Percentiles rank a stretch among this genome's conserved stretches.
These are phyloP conservation scores for Erithacus rubecula DNA, from an alignment of 2,797 vertebrate genomes.

Conservation along the genomic window DNA sequence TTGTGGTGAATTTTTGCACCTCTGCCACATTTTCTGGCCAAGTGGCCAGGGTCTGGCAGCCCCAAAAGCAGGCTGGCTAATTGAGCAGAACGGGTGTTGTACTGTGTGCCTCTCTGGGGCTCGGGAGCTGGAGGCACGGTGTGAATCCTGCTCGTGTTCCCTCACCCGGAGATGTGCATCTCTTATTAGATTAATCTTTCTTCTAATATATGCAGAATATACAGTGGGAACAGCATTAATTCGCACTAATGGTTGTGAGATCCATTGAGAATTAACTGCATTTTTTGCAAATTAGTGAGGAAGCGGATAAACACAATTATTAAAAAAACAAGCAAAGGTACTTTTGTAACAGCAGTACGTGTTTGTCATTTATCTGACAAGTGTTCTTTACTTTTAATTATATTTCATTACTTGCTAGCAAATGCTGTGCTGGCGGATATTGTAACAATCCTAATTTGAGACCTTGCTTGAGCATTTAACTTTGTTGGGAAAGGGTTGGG, in stretches of 20 bases:
- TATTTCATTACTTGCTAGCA: neutral
- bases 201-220: slow-evolving; percentile 64
- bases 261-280: slow-evolving; percentile 60
- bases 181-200: slow-evolving; percentile 64
- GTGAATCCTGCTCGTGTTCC: slow-evolving; percentile 27
- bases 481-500: neutral
- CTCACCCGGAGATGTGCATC: slow-evolving; percentile 27
- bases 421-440: neutral
- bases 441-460: neutral
- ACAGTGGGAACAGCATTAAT: slow-evolving; percentile 63
- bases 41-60: neutral
- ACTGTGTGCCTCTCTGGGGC: neutral
- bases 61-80: neutral
- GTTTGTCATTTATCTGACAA: slow-evolving; percentile 47
- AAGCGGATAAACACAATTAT: slow-evolving; percentile 67
- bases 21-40: neutral
- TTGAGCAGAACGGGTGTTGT: slow-evolving; percentile 10
- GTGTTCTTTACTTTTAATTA: slow-evolving; percentile 63
- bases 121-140: neutral
- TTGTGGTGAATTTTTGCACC: neutral
- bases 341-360: slow-evolving; percentile 12
- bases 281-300: slow-evolving; percentile 66
- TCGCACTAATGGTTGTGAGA: slow-evolving; percentile 57
- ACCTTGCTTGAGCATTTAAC: neutral
- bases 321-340: slow-evolving; percentile 19